phyloP scores from a whole-genome alignment of 2,888 invertebrate genomes.

The Metallyticus violacea region DNA sequence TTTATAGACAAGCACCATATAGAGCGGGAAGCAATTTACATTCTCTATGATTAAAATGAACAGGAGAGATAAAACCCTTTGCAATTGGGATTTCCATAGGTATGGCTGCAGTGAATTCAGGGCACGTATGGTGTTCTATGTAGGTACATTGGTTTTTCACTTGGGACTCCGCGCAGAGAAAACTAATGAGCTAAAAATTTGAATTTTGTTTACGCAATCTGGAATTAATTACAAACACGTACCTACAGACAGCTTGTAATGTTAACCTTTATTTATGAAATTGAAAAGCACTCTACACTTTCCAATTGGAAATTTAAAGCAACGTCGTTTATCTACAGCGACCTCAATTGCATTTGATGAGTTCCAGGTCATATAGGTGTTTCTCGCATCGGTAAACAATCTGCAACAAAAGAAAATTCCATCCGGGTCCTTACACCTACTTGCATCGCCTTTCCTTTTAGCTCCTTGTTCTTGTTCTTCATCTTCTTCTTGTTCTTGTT shows the following conservation, averaged over 20 bases:
- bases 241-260: neutral
- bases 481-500: too few species aligned
- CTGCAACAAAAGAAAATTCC: too few species aligned
- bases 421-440: too few species aligned
- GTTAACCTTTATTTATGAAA: neutral
- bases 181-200: neutral
- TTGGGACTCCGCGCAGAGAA: neutral
- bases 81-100: neutral
- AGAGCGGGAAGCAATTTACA: neutral
- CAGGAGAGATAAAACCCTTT: neutral
- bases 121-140: neutral
- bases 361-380: too few species aligned
- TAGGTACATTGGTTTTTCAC: too few species aligned
- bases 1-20: neutral
- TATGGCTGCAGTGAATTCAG: neutral
- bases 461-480: too few species aligned
- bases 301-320: neutral
- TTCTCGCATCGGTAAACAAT: too few species aligned
- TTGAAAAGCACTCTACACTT: neutral
- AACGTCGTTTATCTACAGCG: too few species aligned
- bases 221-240: neutral
- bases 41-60: neutral
- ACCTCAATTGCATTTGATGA: too few species aligned
- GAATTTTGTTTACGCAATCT: neutral
- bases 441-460: too few species aligned